Evolutionary conservation across 2,888 invertebrate genomes (phyloP).

Genomic region (Margaritifera margaritifera): DNA sequence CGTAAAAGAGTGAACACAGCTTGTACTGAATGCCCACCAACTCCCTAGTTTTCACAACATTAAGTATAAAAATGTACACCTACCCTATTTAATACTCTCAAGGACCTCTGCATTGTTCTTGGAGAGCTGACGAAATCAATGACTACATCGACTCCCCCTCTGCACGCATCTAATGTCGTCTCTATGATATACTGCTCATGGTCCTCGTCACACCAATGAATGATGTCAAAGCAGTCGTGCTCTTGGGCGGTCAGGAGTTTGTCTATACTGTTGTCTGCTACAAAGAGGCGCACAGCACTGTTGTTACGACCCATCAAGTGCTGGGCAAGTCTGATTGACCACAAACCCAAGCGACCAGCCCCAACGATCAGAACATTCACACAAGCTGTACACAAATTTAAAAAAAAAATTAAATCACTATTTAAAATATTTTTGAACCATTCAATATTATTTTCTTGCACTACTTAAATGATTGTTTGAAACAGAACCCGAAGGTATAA

Average conservation of each 20-base stretch:
- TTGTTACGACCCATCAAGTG: conserved; percentile 82
- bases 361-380: conserved; percentile 93
- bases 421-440: no score
- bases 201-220: conserved; percentile 93
- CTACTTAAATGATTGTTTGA: no score
- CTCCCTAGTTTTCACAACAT: no score
- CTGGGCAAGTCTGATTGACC: conserved; percentile 91
- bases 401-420: no score
- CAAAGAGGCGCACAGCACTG: conserved; percentile 80
- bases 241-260: conserved; percentile 68
- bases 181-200: conserved; percentile 94
- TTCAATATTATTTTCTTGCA: no score
- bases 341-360: conserved; percentile 93
- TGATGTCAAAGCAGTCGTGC: conserved; percentile 79
- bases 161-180: conserved; percentile 88
- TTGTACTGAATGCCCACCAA: no score
- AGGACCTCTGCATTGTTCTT: conserved; percentile 89
- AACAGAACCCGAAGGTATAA: no score
- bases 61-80: not conserved
- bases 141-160: conserved; percentile 93
- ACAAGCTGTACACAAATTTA: conserved; percentile 71
- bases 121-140: conserved; percentile 96
- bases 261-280: conserved; percentile 83
- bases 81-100: conserved; percentile 89
- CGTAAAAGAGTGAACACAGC: no score